Conservation (phyloP, 2,113 vertebrate genomes). For the Gymnarchus niloticus region DNA sequence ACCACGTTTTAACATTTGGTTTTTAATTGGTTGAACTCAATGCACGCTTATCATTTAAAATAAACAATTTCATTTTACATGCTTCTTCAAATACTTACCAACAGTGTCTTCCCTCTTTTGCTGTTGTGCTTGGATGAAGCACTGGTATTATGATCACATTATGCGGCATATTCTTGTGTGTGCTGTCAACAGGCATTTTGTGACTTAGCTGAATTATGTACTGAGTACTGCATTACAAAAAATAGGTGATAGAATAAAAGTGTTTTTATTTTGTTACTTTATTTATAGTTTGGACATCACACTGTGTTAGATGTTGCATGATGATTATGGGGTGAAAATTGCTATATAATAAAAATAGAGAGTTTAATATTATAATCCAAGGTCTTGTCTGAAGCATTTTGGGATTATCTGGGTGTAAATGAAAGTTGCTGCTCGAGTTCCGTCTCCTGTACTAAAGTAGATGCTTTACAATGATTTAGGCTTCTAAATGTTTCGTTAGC, state of each 20-base stretch:
- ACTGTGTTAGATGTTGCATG: neutral
- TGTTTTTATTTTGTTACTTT: neutral
- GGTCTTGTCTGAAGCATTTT: neutral
- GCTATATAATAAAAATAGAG: neutral
- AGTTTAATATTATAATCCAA: neutral
- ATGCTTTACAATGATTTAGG: neutral
- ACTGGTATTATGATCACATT: constrained; percentile 19
- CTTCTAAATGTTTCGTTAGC: neutral
- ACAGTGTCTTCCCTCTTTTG: constrained; percentile 42
- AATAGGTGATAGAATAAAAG: neutral
- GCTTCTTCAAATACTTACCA: constrained; percentile 46
- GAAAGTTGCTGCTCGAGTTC: neutral
- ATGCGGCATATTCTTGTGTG: neutral
- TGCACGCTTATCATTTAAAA: constrained; percentile 19
- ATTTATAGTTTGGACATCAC: neutral
- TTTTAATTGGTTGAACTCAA: neutral
- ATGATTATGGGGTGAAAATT: neutral
- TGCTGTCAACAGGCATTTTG: neutral
- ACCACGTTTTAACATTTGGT: constrained; percentile 28
- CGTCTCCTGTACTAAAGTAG: neutral
- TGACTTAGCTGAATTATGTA: neutral
- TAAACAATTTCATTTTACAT: constrained; percentile 37
- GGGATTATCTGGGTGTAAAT: neutral
- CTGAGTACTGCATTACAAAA: neutral
- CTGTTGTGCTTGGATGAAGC: constrained; percentile 42